Base-by-base conservation (phyloP, 2,797 vertebrate species). In the Bovichtus diacanthus region DNA sequence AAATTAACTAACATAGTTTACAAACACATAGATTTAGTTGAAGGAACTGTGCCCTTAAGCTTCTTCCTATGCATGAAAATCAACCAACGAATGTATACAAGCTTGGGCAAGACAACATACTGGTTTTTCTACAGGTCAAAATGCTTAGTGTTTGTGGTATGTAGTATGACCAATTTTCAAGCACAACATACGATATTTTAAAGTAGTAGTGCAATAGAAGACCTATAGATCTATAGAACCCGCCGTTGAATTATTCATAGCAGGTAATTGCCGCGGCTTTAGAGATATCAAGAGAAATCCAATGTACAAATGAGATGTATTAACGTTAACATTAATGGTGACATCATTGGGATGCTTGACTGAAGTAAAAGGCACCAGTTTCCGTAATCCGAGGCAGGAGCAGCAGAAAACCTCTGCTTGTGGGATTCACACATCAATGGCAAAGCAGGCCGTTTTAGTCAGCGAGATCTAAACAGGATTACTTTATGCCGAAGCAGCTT, bases 401-500 rank as follows among this genome's bases (percentile, higher is more conserved):
- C 49, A 74, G 64, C 69, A 69, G 75, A 44, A 84, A 79, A 73
- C 53, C 55, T 39, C 43, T 61, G 64, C 82, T 83, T 87, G 53
- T 78, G 87, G 75, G 86, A 90, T 86, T 90, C 80, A 58, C 82
- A 86, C 75, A 80, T 87, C 73, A 85, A 69, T 85, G 82, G 81
- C 60, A 83, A 34, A 79, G 46, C 68, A 67, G 56, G 21, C 69
- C 41, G 86, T 90, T 92, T 90, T 76, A 90, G 78, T 90, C 84
- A 78, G 71, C 53, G 47, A 82, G 87, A 93, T 92, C 81, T 82
- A 82, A 91, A 86, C 70, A 86, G 93, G 87, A 94, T 92, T 93
- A 91, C 69, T 83, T 72, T 83, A 82, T 87, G 81, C 82, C 77
- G 73, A 69, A 67, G 74, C 81, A 79, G 87, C 92, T 90, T 93